A percentile compares a stretch with the other conserved stretches of the same genome.
Conservation (phyloP, 2,888 invertebrate genomes). For the Zygogramma bicolorata region DNA sequence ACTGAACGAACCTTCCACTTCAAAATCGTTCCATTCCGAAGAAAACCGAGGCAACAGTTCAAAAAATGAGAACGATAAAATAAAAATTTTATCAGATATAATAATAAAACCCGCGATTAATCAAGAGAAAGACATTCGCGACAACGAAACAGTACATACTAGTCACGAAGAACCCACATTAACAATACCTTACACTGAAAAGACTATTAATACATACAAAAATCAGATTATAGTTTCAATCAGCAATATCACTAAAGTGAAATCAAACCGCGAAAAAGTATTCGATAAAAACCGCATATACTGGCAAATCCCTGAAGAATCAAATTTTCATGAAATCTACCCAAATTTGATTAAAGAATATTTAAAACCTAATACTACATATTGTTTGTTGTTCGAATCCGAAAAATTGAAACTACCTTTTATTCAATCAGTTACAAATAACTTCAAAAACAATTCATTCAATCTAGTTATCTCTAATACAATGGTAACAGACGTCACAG, state of each 20-base stretch:
- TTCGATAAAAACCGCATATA: neutral
- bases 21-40: neutral
- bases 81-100: neutral
- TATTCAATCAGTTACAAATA: no score
- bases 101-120: neutral
- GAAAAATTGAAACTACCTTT: no score
- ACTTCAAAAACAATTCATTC: no score
- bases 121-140: neutral
- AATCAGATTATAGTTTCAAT: neutral
- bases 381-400: no score
- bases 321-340: no score
- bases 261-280: neutral
- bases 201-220: constrained; percentile 1
- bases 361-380: no score
- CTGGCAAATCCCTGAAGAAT: neutral
- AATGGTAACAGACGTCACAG: constrained; percentile 36
- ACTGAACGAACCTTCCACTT: neutral
- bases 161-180: constrained; percentile 11
- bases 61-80: neutral
- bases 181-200: neutral
- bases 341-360: no score
- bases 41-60: neutral
- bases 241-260: neutral
- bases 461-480: neutral
- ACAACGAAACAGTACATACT: constrained; percentile 6